Conservation (phyloP, 23 tunicate species). For the Halocynthia roretzi region DNA sequence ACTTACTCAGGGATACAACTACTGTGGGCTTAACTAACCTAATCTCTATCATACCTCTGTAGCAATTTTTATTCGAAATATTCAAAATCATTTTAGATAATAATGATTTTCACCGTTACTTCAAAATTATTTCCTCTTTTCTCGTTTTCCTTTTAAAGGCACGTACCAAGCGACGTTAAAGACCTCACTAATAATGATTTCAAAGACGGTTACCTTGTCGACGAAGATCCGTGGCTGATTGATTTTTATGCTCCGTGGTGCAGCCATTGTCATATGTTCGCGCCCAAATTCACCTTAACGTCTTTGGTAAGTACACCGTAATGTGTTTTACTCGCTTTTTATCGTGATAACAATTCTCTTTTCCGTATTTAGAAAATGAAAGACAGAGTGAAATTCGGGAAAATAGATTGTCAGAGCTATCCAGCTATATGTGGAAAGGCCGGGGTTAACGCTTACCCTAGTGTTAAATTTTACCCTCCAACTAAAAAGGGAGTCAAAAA, state of each 20-base stretch:
- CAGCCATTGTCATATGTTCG: constrained; percentile 80
- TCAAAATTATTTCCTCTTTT: too few species aligned
- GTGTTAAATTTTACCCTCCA: constrained; percentile 76
- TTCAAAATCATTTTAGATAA: too few species aligned
- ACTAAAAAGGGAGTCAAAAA: constrained; percentile 22
- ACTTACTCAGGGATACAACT: too few species aligned
- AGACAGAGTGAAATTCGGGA: constrained; percentile 67
- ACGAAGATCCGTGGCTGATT: constrained; percentile 70
- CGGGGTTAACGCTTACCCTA: constrained; percentile 76
- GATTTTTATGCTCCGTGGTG: constrained; percentile 95
- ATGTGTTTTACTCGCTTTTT: not conserved
- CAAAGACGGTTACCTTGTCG: constrained; percentile 31
- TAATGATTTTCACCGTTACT: too few species aligned
- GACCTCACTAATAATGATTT: constrained; percentile 40
- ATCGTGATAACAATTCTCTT: not conserved
- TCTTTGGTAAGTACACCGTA: constrained; percentile 50
- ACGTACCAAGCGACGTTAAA: constrained; percentile 21
- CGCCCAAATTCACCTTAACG: constrained; percentile 67
- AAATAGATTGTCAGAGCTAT: constrained; percentile 60
- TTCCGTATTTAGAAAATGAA: constrained; percentile 14
- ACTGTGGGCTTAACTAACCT: too few species aligned
- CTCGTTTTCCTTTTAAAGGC: not conserved
- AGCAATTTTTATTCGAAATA: too few species aligned
- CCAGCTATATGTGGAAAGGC: constrained; percentile 64
- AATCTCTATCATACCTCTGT: too few species aligned